A percentile compares a stretch with the other conserved stretches of the same genome.
phyloP scores from a whole-genome alignment of 2,888 invertebrate species.

The Lepetodrilus schrolli region DNA sequence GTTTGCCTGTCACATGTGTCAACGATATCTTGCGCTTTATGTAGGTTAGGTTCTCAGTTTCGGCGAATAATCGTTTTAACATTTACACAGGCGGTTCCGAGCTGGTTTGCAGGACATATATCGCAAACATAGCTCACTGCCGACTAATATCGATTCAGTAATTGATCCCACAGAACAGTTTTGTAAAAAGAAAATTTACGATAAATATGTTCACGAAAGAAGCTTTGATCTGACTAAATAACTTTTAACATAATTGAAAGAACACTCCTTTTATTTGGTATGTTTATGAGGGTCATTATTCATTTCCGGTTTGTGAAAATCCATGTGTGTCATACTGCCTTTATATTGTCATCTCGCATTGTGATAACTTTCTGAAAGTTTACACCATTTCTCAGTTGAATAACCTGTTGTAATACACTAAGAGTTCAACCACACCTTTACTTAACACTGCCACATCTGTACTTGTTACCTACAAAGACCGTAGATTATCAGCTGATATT shows the following conservation, averaged over 20 bases:
- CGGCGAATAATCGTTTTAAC: constrained; percentile 13
- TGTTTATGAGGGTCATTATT: constrained; percentile 22
- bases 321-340: constrained; percentile 3
- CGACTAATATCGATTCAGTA: constrained; percentile 18
- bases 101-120: background rate
- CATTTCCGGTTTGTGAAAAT: background rate
- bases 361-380: no score
- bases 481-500: no score
- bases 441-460: no score
- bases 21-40: constrained; percentile 22
- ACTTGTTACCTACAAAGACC: no score
- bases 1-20: constrained; percentile 28
- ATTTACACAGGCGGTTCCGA: background rate
- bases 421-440: no score
- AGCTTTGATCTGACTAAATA: background rate
- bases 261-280: constrained; percentile 14
- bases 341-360: no score
- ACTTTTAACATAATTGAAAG: background rate
- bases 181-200: background rate
- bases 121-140: background rate
- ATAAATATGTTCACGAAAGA: background rate
- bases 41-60: constrained; percentile 4
- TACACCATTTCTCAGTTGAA: no score
- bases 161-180: constrained; percentile 10
- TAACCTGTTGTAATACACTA: no score